These are phyloP conservation scores for Papilio gigon DNA, from an alignment of 2,888 invertebrate species.

Conservation along the genomic window DNA sequence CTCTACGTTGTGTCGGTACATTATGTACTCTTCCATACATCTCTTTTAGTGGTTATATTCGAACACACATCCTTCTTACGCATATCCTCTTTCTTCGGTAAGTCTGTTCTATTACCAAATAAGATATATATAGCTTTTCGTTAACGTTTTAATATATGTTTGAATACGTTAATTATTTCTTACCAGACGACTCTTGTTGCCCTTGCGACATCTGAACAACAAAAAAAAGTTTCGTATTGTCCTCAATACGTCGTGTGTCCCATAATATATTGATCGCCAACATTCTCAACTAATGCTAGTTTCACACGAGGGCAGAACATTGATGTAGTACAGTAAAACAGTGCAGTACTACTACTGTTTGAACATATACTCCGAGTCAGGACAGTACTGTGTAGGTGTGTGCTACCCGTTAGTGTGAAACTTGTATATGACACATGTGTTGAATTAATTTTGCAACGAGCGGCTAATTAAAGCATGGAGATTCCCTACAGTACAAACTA, in stretches of 20 bases:
- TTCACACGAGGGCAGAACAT: constrained; percentile 2
- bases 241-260: constrained; percentile 21
- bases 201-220: background rate
- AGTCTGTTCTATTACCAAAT: no score
- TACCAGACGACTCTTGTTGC: background rate
- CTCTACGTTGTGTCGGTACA: no score
- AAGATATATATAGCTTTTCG: no score
- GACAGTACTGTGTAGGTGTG: background rate
- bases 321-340: background rate
- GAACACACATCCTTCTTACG: no score
- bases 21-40: no score
- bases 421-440: constrained; percentile 24
- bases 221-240: background rate
- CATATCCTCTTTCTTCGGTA: no score
- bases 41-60: no score
- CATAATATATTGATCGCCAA: constrained; percentile 21
- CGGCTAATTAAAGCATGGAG: constrained; percentile 25
- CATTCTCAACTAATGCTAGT: background rate
- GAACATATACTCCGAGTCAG: no score
- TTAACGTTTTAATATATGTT: no score
- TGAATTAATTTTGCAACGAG: constrained; percentile 30
- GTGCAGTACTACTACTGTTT: background rate
- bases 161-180: background rate
- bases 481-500: constrained; percentile 26
- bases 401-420: background rate